A percentile compares a stretch with the other conserved stretches of the same genome.
Conservation (phyloP, 2,888 invertebrate species). For the Monochamus alternatus region DNA sequence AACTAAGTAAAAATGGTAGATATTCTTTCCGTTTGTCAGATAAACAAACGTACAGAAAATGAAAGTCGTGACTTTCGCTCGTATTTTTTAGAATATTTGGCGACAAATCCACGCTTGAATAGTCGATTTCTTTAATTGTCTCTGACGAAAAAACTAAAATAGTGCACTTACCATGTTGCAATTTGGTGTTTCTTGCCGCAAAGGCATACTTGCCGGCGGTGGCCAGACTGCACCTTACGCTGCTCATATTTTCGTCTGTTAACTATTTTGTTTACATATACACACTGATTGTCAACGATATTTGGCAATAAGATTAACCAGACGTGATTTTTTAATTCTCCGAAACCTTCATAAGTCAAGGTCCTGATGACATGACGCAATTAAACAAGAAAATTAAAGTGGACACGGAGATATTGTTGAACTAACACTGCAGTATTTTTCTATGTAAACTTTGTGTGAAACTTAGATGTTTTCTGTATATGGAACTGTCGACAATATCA, state of each 20-base stretch:
- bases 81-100: slow-evolving; percentile 13
- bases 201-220: slow-evolving; percentile 69
- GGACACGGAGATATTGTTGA: slow-evolving; percentile 13
- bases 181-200: slow-evolving; percentile 64
- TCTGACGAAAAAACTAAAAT: neutral
- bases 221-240: slow-evolving; percentile 69
- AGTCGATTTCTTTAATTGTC: slow-evolving; percentile 12
- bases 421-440: slow-evolving; percentile 29
- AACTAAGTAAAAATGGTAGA: neutral
- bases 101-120: slow-evolving; percentile 27
- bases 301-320: slow-evolving; percentile 15
- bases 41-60: slow-evolving; percentile 18
- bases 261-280: slow-evolving; percentile 33
- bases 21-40: neutral
- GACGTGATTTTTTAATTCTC: slow-evolving; percentile 32
- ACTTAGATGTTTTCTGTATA: slow-evolving; percentile 19
- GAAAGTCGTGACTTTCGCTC: slow-evolving; percentile 28
- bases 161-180: slow-evolving; percentile 67
- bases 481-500: slow-evolving; percentile 43
- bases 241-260: slow-evolving; percentile 63
- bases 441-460: slow-evolving; percentile 18
- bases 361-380: slow-evolving; percentile 65
- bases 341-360: slow-evolving; percentile 65
- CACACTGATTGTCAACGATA: neutral
- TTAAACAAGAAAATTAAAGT: slow-evolving; percentile 53